Conservation (phyloP, 2,797 vertebrate genomes). For the Pachyuromys duprasi region DNA sequence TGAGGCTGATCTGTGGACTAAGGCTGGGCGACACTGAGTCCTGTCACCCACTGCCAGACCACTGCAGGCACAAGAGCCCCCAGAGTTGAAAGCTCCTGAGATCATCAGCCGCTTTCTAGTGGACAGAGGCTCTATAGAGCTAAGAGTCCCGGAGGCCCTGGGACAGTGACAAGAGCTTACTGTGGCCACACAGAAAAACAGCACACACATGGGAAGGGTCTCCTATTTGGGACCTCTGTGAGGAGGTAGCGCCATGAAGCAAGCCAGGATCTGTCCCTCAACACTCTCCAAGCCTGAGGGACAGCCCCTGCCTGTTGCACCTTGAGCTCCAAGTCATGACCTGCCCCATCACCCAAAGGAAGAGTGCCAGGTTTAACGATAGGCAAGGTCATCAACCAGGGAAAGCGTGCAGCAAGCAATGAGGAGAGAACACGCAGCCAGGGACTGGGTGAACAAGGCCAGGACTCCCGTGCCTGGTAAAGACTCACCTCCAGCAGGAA, state of each 20-base stretch:
- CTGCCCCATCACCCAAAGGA: neutral
- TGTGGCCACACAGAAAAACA: accelerated
- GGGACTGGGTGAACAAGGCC: neutral
- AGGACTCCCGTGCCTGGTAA: neutral
- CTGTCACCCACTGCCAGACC: neutral
- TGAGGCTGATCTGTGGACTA: neutral
- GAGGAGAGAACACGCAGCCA: neutral
- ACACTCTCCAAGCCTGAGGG: accelerated
- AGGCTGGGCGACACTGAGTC: neutral
- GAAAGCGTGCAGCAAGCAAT: neutral
- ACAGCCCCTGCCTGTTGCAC: neutral
- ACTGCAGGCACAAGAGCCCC: accelerated
- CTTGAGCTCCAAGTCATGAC: neutral
- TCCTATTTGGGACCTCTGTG: too few relatives aligned
- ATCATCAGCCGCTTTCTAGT: neutral
- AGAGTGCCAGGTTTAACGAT: neutral
- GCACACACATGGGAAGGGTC: neutral
- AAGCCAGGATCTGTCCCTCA: neutral
- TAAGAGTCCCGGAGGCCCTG: neutral
- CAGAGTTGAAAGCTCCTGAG: neutral
- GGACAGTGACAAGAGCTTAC: neutral
- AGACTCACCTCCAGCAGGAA: conserved; percentile 96
- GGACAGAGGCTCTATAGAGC: neutral
- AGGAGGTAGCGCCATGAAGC: neutral
- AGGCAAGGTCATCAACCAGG: neutral